A percentile compares a stretch with the other conserved stretches of the same genome.
Evolutionary conservation across 2,797 vertebrate species (phyloP).

Genomic region (Enteromius mattozi): DNA sequence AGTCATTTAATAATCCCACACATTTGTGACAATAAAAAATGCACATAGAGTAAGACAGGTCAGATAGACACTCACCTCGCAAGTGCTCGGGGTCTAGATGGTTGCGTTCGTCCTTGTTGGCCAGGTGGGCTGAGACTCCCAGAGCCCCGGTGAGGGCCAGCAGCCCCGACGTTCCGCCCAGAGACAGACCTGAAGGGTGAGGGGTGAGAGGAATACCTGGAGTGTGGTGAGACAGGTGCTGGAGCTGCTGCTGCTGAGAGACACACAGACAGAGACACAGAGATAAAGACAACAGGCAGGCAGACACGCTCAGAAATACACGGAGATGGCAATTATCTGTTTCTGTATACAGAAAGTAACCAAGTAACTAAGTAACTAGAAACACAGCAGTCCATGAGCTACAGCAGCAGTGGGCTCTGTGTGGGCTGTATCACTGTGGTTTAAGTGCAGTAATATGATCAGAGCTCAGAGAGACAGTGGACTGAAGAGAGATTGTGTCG

Average conservation of each 20-base stretch:
- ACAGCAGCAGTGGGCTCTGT: constrained; percentile 15
- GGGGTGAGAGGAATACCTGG: constrained; percentile 86
- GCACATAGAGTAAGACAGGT: not conserved
- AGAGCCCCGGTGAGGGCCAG: constrained; percentile 85
- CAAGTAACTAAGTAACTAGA: not conserved
- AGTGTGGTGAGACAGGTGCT: constrained; percentile 91
- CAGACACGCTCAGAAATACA: not conserved
- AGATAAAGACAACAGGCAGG: constrained; percentile 5
- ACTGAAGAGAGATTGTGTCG: constrained; percentile 23
- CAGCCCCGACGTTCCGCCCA: constrained; percentile 79
- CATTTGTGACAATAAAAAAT: not conserved
- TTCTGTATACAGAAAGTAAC: not conserved
- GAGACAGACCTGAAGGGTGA: constrained; percentile 83
- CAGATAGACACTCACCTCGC: constrained; percentile 72
- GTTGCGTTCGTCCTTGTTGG: constrained; percentile 83
- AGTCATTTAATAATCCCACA: not conserved
- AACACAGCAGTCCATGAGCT: not conserved
- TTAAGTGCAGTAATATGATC: constrained; percentile 50
- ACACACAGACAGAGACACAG: not conserved
- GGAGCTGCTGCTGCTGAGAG: constrained; percentile 94
- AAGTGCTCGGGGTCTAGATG: constrained; percentile 84
- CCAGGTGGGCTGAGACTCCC: constrained; percentile 80
- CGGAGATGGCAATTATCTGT: not conserved
- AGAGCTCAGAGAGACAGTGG: constrained; percentile 46
- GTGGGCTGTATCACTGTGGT: constrained; percentile 17